A percentile compares a stretch with the other conserved stretches of the same genome.
phyloP scores from a whole-genome alignment of 1,140 invertebrate genomes.

The Agrilus planipennis region DNA sequence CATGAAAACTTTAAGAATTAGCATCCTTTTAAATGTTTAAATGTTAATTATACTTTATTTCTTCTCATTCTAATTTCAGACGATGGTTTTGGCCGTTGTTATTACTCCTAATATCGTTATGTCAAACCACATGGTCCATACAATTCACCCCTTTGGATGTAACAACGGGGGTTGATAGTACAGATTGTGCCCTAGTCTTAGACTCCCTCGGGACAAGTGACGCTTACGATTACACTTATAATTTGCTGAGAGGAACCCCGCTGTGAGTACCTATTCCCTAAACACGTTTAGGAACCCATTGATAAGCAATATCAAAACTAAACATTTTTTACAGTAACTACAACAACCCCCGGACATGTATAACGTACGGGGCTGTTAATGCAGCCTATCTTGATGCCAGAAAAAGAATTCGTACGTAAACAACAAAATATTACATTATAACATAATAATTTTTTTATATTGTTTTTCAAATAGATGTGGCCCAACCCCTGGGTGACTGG shows the following conservation, averaged over 20 bases:
- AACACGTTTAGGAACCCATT: too few relatives aligned
- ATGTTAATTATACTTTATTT: slow-evolving; percentile 1
- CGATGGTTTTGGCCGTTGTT: slow-evolving; percentile 8
- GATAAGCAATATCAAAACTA: slow-evolving; percentile 5
- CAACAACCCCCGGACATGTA: slow-evolving; percentile 65
- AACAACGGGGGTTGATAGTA: slow-evolving; percentile 31
- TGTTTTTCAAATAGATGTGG: slow-evolving; percentile 53
- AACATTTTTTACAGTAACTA: slow-evolving; percentile 49
- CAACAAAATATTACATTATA: neutral
- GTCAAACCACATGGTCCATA: slow-evolving; percentile 16
- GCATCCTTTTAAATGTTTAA: neutral
- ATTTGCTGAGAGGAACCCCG: slow-evolving; percentile 55
- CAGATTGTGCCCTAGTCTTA: slow-evolving; percentile 65
- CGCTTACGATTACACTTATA: slow-evolving; percentile 70
- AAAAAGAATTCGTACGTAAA: slow-evolving; percentile 67
- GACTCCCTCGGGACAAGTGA: slow-evolving; percentile 60
- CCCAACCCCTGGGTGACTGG: slow-evolving; percentile 62
- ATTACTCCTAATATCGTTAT: slow-evolving; percentile 3
- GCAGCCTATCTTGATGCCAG: slow-evolving; percentile 76
- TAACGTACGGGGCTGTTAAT: slow-evolving; percentile 85
- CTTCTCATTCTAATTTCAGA: slow-evolving; percentile 13
- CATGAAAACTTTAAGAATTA: too few relatives aligned
- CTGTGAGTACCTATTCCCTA: slow-evolving; percentile 49
- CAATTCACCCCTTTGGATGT: slow-evolving; percentile 31
- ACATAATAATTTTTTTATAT: neutral